Conservation (phyloP, 2,888 invertebrate species). For the Eurytoma californica region DNA sequence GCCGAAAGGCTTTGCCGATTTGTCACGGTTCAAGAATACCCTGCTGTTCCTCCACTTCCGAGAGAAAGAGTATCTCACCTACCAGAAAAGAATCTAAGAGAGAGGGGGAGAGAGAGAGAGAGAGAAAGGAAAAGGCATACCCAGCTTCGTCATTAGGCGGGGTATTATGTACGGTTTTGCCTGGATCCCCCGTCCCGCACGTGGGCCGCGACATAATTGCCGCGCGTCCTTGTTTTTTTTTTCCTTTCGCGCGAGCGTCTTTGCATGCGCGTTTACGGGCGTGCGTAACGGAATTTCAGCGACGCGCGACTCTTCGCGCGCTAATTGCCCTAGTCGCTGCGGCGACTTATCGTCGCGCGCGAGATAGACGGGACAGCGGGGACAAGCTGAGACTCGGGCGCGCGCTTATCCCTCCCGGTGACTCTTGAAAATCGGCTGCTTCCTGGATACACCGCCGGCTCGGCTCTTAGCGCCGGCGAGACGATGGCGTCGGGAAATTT, state of each 20-base stretch:
- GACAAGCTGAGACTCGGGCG: background rate
- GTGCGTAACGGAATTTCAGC: conserved; percentile 28
- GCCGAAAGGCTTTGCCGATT: background rate
- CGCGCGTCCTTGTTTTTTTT: conserved; percentile 14
- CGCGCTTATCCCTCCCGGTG: conserved; percentile 2
- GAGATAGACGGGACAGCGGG: background rate
- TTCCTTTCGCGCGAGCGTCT: conserved; percentile 35
- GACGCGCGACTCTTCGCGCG: conserved; percentile 17
- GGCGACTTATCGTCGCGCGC: background rate
- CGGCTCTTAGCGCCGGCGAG: background rate
- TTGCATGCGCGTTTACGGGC: background rate
- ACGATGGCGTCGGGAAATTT: background rate
- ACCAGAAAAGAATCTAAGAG: background rate
- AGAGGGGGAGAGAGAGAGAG: background rate
- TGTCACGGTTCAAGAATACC: conserved; percentile 32
- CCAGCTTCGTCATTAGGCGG: conserved; percentile 5
- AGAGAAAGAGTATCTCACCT: background rate
- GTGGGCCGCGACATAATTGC: background rate
- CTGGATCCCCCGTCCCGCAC: background rate
- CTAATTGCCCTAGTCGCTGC: conserved; percentile 4
- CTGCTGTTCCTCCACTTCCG: background rate
- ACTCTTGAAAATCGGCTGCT: conserved; percentile 25
- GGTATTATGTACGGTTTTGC: background rate
- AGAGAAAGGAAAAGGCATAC: background rate
- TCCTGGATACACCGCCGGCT: background rate